phyloP scores from a whole-genome alignment of 2,888 invertebrate genomes.

The Hirtodrosophila trivittata region DNA sequence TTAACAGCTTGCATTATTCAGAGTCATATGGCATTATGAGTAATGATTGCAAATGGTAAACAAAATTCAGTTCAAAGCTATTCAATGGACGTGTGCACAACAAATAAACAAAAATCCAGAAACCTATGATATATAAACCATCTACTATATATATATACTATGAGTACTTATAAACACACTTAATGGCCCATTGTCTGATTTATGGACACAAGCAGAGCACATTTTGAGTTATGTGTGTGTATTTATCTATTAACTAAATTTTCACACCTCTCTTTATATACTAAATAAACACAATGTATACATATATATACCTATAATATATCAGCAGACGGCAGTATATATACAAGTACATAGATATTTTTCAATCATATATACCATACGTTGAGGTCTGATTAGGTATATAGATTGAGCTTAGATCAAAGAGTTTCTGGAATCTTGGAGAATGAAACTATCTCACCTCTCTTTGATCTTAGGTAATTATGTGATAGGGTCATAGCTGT shows the following conservation, averaged over 20 bases:
- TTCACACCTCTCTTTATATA: conserved; percentile 31
- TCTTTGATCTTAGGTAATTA: too few species aligned
- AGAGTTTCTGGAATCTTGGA: too few species aligned
- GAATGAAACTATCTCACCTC: too few species aligned
- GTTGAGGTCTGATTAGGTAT: too few species aligned
- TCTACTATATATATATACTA: neutral
- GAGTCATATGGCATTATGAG: conserved; percentile 11
- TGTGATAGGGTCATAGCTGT: too few species aligned
- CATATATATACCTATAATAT: conserved; percentile 8
- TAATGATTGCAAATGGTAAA: conserved; percentile 33
- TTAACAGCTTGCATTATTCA: conserved; percentile 2
- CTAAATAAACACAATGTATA: neutral
- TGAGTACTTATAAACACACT: conserved; percentile 14
- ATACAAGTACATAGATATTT: conserved; percentile 2
- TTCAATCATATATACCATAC: neutral
- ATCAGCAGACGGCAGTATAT: too few species aligned
- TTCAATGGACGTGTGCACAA: conserved; percentile 25
- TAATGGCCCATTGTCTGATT: conserved; percentile 13
- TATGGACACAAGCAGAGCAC: conserved; percentile 10
- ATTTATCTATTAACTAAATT: conserved; percentile 2
- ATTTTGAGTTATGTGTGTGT: conserved; percentile 6
- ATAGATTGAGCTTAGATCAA: too few species aligned
- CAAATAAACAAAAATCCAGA: conserved; percentile 37
- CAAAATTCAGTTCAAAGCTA: conserved; percentile 36
- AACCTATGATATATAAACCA: conserved; percentile 2